These are phyloP conservation scores for Amphipoea lucens DNA, from an alignment of 2,888 invertebrate genomes.

Conservation along the genomic window DNA sequence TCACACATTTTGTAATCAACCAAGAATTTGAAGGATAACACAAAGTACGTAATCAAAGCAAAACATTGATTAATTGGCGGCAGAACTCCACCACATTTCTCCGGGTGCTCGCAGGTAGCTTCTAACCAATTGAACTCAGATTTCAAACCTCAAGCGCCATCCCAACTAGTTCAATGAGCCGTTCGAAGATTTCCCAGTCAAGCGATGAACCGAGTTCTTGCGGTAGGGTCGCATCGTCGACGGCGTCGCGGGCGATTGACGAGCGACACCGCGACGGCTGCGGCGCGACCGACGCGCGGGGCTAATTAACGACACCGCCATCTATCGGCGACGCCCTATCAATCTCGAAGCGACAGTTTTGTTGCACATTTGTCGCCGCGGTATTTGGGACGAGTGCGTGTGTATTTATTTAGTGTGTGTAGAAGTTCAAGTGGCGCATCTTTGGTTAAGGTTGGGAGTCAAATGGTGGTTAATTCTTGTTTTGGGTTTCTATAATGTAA, in stretches of 20 bases:
- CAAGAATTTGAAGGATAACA: not conserved
- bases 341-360: conserved; percentile 80
- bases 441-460: conserved; percentile 28
- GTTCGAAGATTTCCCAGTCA: conserved; percentile 42
- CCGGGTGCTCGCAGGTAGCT: not conserved
- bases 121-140: not conserved
- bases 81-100: not conserved
- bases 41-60: not conserved
- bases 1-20: not conserved
- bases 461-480: conserved; percentile 8
- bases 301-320: conserved; percentile 86
- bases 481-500: not conserved
- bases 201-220: conserved; percentile 58
- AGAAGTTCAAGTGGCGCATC: conserved; percentile 52
- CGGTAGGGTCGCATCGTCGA: conserved; percentile 62
- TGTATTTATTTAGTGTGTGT: conserved; percentile 53
- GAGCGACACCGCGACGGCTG: conserved; percentile 73
- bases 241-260: conserved; percentile 80
- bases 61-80: not conserved
- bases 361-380: conserved; percentile 79
- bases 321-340: conserved; percentile 87
- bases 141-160: conserved; percentile 17
- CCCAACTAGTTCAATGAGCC: conserved; percentile 48
- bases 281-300: conserved; percentile 70
- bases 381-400: conserved; percentile 59